Evolutionary conservation across 2,888 invertebrate genomes (phyloP).

Genomic region (Parnassius smintheus): DNA sequence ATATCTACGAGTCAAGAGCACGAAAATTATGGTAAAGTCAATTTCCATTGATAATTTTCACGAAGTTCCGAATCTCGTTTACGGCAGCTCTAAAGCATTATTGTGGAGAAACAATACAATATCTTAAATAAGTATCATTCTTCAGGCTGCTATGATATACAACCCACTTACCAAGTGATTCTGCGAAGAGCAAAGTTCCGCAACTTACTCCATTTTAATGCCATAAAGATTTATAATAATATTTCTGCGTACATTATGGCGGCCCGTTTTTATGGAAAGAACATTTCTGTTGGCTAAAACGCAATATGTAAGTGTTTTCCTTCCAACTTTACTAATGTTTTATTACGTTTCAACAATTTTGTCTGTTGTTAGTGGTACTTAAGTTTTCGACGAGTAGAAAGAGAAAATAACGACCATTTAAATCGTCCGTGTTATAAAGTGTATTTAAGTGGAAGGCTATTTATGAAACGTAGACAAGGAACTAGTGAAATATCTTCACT

Average conservation of each 20-base stretch:
- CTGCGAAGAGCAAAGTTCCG: slow-evolving; percentile 72
- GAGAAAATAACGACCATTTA: slow-evolving; percentile 17
- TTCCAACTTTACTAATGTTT: slow-evolving; percentile 38
- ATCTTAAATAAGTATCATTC: slow-evolving; percentile 33
- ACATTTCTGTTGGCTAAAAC: slow-evolving; percentile 66
- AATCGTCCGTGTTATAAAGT: slow-evolving; percentile 22
- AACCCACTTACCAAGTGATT: slow-evolving; percentile 73
- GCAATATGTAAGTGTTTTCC: slow-evolving; percentile 49
- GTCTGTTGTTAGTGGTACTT: slow-evolving; percentile 20
- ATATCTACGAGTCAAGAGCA: no score
- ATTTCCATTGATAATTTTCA: no score
- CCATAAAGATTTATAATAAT: slow-evolving; percentile 80
- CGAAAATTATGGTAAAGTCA: no score
- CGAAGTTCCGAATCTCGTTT: no score
- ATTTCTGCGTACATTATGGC: slow-evolving; percentile 61
- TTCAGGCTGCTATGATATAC: slow-evolving; percentile 67
- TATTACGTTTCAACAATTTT: slow-evolving; percentile 24
- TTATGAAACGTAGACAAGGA: slow-evolving; percentile 5
- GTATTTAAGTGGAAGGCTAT: slow-evolving; percentile 16
- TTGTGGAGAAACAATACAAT: slow-evolving; percentile 7
- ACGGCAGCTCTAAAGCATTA: not conserved
- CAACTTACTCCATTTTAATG: slow-evolving; percentile 76
- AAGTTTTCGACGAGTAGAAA: slow-evolving; percentile 10
- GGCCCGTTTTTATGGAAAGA: slow-evolving; percentile 62
- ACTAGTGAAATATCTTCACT: not conserved